Evolutionary conservation across 1,140 invertebrate genomes (phyloP).

Genomic region (Gonioctena quinquepunctata): DNA sequence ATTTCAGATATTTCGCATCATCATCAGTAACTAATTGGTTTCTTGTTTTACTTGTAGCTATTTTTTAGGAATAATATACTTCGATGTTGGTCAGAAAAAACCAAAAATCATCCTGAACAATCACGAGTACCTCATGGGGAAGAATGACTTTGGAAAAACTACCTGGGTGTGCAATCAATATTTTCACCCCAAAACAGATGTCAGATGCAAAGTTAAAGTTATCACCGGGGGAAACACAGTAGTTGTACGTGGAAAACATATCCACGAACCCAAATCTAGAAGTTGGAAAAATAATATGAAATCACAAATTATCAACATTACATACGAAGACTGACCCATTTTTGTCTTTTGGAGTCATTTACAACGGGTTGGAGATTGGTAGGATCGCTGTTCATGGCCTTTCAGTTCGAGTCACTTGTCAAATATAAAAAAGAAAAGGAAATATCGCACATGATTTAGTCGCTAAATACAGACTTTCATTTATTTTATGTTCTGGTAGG

Average conservation of each 20-base stretch:
- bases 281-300: constrained; percentile 20
- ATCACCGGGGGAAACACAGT: constrained; percentile 22
- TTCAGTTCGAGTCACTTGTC: no score
- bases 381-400: no score
- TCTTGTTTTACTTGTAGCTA: no score
- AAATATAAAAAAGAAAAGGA: no score
- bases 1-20: no score
- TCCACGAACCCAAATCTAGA: constrained; percentile 23
- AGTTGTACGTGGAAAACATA: constrained; percentile 27
- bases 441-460: no score
- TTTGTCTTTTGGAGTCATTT: no score
- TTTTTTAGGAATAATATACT: constrained; percentile 38
- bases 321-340: constrained; percentile 10
- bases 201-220: constrained; percentile 32
- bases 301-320: constrained; percentile 22
- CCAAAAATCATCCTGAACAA: constrained; percentile 39
- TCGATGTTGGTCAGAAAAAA: constrained; percentile 38
- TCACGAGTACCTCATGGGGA: constrained; percentile 35
- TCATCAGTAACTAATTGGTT: no score
- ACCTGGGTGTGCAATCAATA: constrained; percentile 36
- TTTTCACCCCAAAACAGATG: constrained; percentile 29
- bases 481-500: no score
- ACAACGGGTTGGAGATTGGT: no score
- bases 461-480: no score
- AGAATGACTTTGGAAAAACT: constrained; percentile 21